Conservation (phyloP, 2,797 vertebrate species). For the Tokudaia tokunoshimensis region DNA sequence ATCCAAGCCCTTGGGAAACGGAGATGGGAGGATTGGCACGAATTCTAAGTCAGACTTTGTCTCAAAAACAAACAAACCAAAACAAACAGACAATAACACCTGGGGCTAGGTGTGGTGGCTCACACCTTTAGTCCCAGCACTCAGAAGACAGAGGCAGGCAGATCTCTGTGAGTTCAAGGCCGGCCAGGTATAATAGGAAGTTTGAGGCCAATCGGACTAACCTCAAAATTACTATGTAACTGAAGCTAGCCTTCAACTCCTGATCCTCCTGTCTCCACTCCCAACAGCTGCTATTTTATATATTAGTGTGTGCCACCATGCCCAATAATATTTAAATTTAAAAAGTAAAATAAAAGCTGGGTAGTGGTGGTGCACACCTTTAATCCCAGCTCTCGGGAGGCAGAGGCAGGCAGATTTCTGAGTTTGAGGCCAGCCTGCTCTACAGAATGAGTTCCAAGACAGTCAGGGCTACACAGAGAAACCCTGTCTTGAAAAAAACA, state of each 20-base stretch:
- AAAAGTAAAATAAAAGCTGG: neutral
- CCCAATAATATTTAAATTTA: neutral
- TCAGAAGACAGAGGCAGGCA: neutral
- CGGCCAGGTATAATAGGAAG: neutral
- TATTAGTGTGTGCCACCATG: neutral
- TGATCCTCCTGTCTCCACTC: neutral
- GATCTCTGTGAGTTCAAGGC: neutral
- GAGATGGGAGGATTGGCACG: neutral
- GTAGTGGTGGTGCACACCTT: too few relatives aligned
- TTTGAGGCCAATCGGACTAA: neutral
- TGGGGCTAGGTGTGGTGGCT: neutral
- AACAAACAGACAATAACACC: neutral
- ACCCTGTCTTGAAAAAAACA: too few relatives aligned
- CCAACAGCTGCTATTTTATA: neutral
- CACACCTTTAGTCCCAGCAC: neutral
- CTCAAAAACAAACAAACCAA: neutral
- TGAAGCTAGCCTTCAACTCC: neutral
- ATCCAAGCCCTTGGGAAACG: too few relatives aligned
- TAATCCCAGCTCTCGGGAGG: too few relatives aligned
- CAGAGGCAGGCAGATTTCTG: too few relatives aligned
- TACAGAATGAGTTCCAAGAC: too few relatives aligned
- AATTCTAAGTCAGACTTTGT: neutral
- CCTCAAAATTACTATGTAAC: neutral
- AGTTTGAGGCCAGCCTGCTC: too few relatives aligned
- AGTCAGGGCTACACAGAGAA: too few relatives aligned